phyloP scores from a whole-genome alignment of 2,797 vertebrate genomes.

The Discoglossus pictus region DNA sequence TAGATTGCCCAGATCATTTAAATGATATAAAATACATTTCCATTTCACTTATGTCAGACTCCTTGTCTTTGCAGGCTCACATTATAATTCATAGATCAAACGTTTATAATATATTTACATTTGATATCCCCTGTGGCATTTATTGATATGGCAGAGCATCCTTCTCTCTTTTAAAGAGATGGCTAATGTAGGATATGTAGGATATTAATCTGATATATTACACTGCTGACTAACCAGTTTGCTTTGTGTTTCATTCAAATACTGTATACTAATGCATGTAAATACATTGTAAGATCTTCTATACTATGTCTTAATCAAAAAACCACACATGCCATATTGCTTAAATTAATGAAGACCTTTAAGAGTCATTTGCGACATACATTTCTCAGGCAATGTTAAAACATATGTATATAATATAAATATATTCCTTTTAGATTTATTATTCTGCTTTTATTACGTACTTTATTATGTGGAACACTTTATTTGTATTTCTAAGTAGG shows the following conservation, averaged over 20 bases:
- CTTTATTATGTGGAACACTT: too few relatives aligned
- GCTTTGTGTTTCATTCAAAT: conserved; percentile 19
- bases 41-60: conserved; percentile 28
- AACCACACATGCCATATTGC: background rate
- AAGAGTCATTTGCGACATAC: background rate
- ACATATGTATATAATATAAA: background rate
- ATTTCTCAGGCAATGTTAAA: background rate
- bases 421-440: too few relatives aligned
- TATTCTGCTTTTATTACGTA: too few relatives aligned
- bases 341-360: background rate
- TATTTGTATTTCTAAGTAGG: too few relatives aligned
- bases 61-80: conserved; percentile 15
- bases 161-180: conserved; percentile 16
- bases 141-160: conserved; percentile 11
- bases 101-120: conserved; percentile 41
- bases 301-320: background rate
- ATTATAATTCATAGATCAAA: conserved; percentile 39
- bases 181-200: conserved; percentile 29
- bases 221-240: conserved; percentile 25
- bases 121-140: conserved; percentile 40
- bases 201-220: conserved; percentile 21
- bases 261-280: conserved; percentile 10
- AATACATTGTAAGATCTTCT: background rate
- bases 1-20: conserved; percentile 21
- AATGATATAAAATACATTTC: conserved; percentile 30